Base-by-base conservation (phyloP, 2,888 invertebrate genomes). In the Phrixothrix hirtus region DNA sequence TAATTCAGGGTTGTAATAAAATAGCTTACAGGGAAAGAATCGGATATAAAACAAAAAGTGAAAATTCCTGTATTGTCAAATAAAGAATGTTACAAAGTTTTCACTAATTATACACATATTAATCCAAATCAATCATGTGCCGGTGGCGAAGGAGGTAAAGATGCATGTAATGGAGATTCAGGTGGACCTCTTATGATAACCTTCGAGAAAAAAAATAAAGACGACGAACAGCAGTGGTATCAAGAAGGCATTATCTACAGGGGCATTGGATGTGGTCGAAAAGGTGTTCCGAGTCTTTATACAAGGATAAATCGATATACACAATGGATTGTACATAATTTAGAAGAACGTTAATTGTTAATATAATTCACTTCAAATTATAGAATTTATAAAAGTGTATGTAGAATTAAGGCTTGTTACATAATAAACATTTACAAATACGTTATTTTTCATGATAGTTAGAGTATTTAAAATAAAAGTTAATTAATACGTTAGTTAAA, bases 101-200 rank as follows among this genome's bases (percentile, higher is more conserved):
- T 30, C 30, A 25, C 50, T 2, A 32, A 47, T 6, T 35, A 34
- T 14, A 37, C 34, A 1, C 30, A 41, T 5, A 29, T 37, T 5
- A 32, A 38, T 16, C 7, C 15, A 14, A 47, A 53, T 39, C 35
- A 43, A 21, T 29, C 12, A 1, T 53, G 53, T 14, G 35, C 46
- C 21, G 42, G 51, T 2, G 51, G 51, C 2, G 34, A 45, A 12
- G 29, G 13, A 12, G 51, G 51, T 11, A 39, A 29, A 12, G 89
- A 89, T 64, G 83, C 87, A 0, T 90, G 90, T 64, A 79, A 77
- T 9, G 89, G 89, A 0, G 89, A 89, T 62, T 88, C 88, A 0
- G 90, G 90, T 0, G 89, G 89, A 1, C 89, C 90, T 0, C 74
- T 90, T 1, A 88, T 89, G 88, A 27, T 25, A 15, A 21, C 9